Conservation (phyloP, 2,888 invertebrate genomes). For the Mellilla xanthometata region DNA sequence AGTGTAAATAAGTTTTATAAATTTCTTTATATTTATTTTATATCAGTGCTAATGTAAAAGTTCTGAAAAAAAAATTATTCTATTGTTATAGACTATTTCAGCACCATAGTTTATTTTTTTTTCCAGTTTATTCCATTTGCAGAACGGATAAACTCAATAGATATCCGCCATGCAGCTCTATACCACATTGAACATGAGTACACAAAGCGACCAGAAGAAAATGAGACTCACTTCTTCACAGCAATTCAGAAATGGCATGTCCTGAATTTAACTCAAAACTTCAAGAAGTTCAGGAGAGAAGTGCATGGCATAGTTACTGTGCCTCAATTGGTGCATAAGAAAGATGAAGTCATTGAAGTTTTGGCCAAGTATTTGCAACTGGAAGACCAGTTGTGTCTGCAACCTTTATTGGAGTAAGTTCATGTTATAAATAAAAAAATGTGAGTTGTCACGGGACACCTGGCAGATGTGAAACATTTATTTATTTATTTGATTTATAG, state of each 20-base stretch:
- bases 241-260: slow-evolving; percentile 94
- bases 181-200: slow-evolving; percentile 92
- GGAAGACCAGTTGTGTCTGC: slow-evolving; percentile 88
- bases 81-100: no score
- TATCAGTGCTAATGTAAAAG: no score
- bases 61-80: no score
- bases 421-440: no score
- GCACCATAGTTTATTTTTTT: neutral
- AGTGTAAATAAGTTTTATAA: no score
- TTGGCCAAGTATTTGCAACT: slow-evolving; percentile 88
- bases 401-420: slow-evolving; percentile 93
- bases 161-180: slow-evolving; percentile 90
- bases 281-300: slow-evolving; percentile 88
- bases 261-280: slow-evolving; percentile 93
- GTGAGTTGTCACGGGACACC: no score
- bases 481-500: no score
- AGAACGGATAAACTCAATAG: slow-evolving; percentile 92
- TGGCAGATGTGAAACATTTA: no score
- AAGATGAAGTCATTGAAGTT: slow-evolving; percentile 88
- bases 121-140: slow-evolving; percentile 92
- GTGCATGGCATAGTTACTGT: slow-evolving; percentile 90
- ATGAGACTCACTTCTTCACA: slow-evolving; percentile 91
- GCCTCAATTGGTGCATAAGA: slow-evolving; percentile 91
- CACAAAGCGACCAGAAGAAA: slow-evolving; percentile 86
- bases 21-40: no score